Base-by-base conservation (phyloP, 2,113 vertebrate genomes). In the Copsychus sechellarum region DNA sequence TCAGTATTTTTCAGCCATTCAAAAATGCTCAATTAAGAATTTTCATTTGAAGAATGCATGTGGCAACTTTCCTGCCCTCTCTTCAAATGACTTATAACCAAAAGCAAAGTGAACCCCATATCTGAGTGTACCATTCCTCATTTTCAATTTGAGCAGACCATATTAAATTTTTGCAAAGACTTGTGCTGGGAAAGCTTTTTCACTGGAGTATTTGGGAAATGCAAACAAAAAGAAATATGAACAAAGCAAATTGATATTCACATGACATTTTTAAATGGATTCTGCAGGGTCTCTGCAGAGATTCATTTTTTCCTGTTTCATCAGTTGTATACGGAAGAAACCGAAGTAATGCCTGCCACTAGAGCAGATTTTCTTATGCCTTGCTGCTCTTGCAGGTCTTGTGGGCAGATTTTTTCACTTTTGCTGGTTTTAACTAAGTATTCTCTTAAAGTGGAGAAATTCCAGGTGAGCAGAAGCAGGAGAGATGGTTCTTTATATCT, bases 241-340 rank as follows among this genome's bases (percentile, higher is more conserved):
- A 74, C 70, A 91, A 91, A 71, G 20, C 6, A 91, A 92, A 91
- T 36, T 53, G 64, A 67, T 90, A 57, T 88, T 92, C 87, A 80
- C 40, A 28, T 86, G 71, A 72, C 6, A 65, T 86, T 86, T 94
- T 76, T 1, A 69, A 83, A 62, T 58, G 33, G 56, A 40, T 86
- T 92, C 79, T 77, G 28, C 28, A 79, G 45, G 23, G 20, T 92
- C 24, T 71, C 24, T 78, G 43, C 43, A 64, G 72, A 91, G 31
- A 81, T 69, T 57, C 0, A 3, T 43, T 78, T 79, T 70, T 81
- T 88, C 23, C 29, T 81, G 11, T 77, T 83, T 58, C 33, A 73
- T 80, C 71, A 61, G 3, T 65, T 53, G 20, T 81, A 31, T 77
- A 45, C 42, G 85, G 38, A 88, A 71, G 28, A 47, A 86, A 70